Percentiles rank a stretch among this genome's conserved stretches.
Evolutionary conservation across 2,797 vertebrate species (phyloP).

Genomic region (Cyclopterus lumpus): DNA sequence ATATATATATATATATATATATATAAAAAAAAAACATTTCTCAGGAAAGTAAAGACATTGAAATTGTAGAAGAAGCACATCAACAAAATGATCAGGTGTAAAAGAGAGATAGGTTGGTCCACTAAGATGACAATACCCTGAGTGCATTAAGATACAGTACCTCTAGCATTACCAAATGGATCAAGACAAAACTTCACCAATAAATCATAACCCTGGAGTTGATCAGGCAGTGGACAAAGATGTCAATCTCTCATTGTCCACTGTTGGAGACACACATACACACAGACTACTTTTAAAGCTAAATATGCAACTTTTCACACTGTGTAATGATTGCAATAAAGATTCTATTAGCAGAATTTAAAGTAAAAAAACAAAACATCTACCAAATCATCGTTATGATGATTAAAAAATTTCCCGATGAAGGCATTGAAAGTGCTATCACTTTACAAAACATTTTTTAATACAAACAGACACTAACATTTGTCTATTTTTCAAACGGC

Average conservation of each 20-base stretch:
- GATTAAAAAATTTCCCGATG: neutral
- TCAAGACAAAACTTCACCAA: neutral
- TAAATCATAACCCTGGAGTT: neutral
- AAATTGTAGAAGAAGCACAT: neutral
- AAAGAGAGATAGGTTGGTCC: neutral
- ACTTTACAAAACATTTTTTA: neutral
- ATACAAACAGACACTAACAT: too few relatives aligned
- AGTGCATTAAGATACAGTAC: conserved; percentile 8
- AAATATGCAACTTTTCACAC: conserved; percentile 40
- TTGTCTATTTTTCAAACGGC: neutral
- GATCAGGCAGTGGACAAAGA: neutral
- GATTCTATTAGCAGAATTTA: neutral
- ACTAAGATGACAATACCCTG: neutral
- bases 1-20: too few relatives aligned
- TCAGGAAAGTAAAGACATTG: neutral
- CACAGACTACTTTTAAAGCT: conserved; percentile 3
- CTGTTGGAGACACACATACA: neutral
- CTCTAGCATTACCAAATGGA: conserved; percentile 1
- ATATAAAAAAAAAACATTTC: conserved; percentile 2
- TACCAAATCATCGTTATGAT: neutral
- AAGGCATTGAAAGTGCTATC: neutral
- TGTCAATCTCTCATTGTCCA: neutral
- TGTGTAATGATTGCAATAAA: neutral
- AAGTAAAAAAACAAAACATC: neutral
- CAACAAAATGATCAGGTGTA: conserved; percentile 4